Evolutionary conservation across 2,797 vertebrate genomes (phyloP).

Genomic region (Coracias cyanogaster): DNA sequence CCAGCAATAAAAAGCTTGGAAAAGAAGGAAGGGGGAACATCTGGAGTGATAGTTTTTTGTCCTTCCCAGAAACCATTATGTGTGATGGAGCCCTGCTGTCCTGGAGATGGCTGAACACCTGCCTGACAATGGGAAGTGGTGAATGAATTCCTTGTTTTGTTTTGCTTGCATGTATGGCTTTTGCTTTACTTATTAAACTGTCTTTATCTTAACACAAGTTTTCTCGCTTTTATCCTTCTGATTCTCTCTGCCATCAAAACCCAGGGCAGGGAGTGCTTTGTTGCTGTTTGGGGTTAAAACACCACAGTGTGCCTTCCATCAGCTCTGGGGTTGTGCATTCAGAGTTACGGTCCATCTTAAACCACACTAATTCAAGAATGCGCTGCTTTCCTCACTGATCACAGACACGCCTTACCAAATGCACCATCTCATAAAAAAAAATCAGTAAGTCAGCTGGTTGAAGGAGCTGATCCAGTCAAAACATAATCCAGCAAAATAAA

Average conservation of each 20-base stretch:
- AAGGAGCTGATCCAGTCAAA: background rate
- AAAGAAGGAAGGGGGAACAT: rapidly evolving
- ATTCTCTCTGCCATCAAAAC: background rate
- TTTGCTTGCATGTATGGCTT: background rate
- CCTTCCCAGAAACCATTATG: background rate
- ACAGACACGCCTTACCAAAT: rapidly evolving
- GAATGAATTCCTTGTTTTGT: background rate
- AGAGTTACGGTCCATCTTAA: background rate
- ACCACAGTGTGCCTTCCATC: background rate
- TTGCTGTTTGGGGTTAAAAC: background rate
- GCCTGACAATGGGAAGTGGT: background rate
- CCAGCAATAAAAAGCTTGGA: background rate
- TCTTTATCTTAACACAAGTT: background rate
- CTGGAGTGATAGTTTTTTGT: background rate
- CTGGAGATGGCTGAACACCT: background rate
- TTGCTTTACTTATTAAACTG: background rate
- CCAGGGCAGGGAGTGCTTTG: background rate
- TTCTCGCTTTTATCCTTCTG: background rate
- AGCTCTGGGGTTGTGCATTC: background rate
- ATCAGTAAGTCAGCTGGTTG: background rate
- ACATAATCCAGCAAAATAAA: background rate
- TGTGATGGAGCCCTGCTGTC: background rate
- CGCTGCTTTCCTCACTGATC: background rate
- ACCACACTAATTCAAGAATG: background rate
- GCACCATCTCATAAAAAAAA: background rate